Evolutionary conservation across 2,888 invertebrate genomes (phyloP).

Genomic region (Acleris cristana): DNA sequence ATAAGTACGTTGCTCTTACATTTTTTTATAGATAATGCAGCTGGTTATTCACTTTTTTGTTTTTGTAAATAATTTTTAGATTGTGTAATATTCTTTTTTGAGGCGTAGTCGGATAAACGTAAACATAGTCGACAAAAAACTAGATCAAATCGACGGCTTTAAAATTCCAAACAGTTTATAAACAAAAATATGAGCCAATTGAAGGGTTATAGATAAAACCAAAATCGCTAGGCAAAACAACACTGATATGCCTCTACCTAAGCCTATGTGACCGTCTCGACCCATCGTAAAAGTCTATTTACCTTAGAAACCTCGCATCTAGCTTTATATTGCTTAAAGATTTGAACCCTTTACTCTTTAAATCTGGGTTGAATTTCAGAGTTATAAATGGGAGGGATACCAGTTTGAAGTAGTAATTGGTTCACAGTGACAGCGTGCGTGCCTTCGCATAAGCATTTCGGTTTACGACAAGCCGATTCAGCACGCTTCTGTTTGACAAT

Average conservation of each 20-base stretch:
- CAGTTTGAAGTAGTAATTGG: neutral
- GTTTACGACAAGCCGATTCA: slow-evolving; percentile 29
- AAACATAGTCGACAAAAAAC: no score
- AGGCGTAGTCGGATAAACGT: no score
- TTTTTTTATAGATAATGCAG: no score
- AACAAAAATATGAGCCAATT: no score
- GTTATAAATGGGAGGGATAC: neutral
- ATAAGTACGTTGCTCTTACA: no score
- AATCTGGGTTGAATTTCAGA: neutral
- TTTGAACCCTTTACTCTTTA: neutral
- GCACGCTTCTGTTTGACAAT: slow-evolving; percentile 33
- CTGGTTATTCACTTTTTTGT: no score
- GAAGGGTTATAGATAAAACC: no score
- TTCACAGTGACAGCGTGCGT: slow-evolving; percentile 17
- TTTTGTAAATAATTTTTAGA: no score
- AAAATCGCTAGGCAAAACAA: slow-evolving; percentile 9
- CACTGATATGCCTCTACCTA: slow-evolving; percentile 13
- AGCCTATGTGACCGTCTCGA: slow-evolving; percentile 14
- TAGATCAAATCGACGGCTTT: no score
- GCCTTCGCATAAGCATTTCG: slow-evolving; percentile 29
- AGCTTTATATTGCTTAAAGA: neutral
- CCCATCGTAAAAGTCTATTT: slow-evolving; percentile 6
- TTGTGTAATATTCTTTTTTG: no score
- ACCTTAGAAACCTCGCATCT: neutral
- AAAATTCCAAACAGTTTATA: no score